Evolutionary conservation across 2,888 invertebrate species (phyloP).

Genomic region (Germaria angustata): DNA sequence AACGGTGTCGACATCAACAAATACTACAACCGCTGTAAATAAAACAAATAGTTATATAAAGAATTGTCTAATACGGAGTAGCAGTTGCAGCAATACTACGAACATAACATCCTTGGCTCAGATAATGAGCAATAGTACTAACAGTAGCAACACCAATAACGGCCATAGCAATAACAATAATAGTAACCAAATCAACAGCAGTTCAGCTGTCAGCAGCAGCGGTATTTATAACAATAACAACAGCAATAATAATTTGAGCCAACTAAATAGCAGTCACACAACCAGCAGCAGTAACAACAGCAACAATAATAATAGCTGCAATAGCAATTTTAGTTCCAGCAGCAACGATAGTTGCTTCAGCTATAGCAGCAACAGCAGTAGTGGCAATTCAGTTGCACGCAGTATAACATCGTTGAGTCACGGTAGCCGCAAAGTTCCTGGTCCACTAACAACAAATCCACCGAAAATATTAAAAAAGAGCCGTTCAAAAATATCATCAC

Average conservation of each 20-base stretch:
- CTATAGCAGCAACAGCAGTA: constrained; percentile 71
- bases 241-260: constrained; percentile 68
- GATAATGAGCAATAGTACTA: constrained; percentile 78
- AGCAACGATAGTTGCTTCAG: constrained; percentile 69
- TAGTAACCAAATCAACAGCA: constrained; percentile 68
- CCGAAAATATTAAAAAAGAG: constrained; percentile 83
- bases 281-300: constrained; percentile 66
- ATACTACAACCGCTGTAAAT: constrained; percentile 67
- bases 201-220: constrained; percentile 66
- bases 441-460: constrained; percentile 70
- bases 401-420: constrained; percentile 67
- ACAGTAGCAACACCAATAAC: constrained; percentile 69
- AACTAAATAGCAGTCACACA: constrained; percentile 72
- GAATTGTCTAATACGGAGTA: constrained; percentile 77
- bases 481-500: constrained; percentile 92
- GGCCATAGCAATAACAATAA: constrained; percentile 73
- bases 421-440: constrained; percentile 72
- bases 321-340: constrained; percentile 69
- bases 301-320: constrained; percentile 72
- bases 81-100: constrained; percentile 77
- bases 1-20: constrained; percentile 69
- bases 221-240: constrained; percentile 67
- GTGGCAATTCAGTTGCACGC: constrained; percentile 64
- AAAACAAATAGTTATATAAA: constrained; percentile 75
- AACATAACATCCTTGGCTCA: constrained; percentile 76